Base-by-base conservation (phyloP, 2,888 invertebrate genomes). In the Leucoma salicis region DNA sequence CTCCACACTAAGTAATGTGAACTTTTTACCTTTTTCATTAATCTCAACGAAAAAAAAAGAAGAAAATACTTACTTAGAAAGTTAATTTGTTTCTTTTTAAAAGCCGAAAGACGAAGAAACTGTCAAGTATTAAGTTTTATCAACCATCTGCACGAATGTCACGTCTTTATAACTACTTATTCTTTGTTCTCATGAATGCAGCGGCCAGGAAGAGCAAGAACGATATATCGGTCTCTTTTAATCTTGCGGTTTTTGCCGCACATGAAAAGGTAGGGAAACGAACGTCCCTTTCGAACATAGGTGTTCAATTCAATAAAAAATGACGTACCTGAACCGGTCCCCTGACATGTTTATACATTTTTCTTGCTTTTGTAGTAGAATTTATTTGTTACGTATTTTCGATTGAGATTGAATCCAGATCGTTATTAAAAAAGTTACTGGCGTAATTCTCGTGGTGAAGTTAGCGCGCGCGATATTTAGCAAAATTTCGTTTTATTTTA, bases 101-200 rank as follows among this genome's bases (percentile, higher is more conserved):
- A 84, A 82, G 84, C 72, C 68, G 57, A 70, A 78, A 74, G 80
- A 65, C 74, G 79, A 77, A 85, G 79, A 82, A 85, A 83, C 81
- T 83, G 78, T 70, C 74, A 78, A 80, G 82, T 83, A 84, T 85
- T 83, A 83, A 81, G 78, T 83, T 85, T 87, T 87, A 88, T 84
- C 82, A 83, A 83, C 78, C 84, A 87, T 88, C 84, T 88, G 85
- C 82, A 89, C 75, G 79, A 82, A 73, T 84, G 84, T 87, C 87
- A 88, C 87, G 87, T 88, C 86, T 87, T 80, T 85, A 87, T 86
- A 84, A 82, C 82, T 82, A 79, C 82, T 83, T 88, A 87, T 82
- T 86, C 87, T 86, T 87, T 87, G 88, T 82, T 81, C 79, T 77
- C 74, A 68, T 79, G 83, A 82, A 85, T 85, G 86, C 85, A 82